Evolutionary conservation across 2,888 invertebrate genomes (phyloP), one percentile per base, ranked within the genome.

Genomic region (Eueremaeus valkanovi): DNA sequence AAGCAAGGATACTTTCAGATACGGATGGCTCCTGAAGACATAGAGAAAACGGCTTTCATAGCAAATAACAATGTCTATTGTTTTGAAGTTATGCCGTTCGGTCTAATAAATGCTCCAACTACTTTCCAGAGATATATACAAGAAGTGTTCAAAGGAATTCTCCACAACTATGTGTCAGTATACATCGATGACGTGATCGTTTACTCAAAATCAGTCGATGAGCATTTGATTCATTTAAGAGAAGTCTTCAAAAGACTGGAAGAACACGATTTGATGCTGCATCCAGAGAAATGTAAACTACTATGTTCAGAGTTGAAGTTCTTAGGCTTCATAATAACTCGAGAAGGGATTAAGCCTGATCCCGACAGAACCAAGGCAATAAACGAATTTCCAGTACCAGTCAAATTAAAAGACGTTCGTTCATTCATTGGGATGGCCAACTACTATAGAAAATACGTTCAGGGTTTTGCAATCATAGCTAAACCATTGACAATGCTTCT

Each of bases 51-150:
- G 0, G 81, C 80, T 0, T 81, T 82, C 66, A 73, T 76, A 0
- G 77, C 77, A 0, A 76, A 77, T 6, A 31, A 78, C 18, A 78
- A 79, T 0, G 72, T 78, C 0, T 81, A 77, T 63, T 76, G 81
- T 73, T 82, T 80, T 42, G 77, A 73, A n/a, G 77, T 79, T 8
- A 79, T 81, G 78, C n/a, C n/a, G n/a, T n/a, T n/a, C n/a, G n/a
- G n/a, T n/a, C n/a, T n/a, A n/a, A n/a, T n/a, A n/a, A n/a, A 82
- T 75, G 80, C 80, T 0, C 78, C 78, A 1, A 78, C 79, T 0
- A 80, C 79, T 1, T 81, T 81, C 58, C 79, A 80, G 66, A 75
- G 80, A 3, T 75, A 78, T 21, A 81, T 81, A 78, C 76, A 80
- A 18, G 72, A 40, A n/a, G 42, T 80, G 5, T 79, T 78, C 77